Percentiles rank a stretch among this genome's conserved stretches.
phyloP scores from a whole-genome alignment of 30 jellyfish, hydroid and myxozoan species.

The Hydractinia echinata region DNA sequence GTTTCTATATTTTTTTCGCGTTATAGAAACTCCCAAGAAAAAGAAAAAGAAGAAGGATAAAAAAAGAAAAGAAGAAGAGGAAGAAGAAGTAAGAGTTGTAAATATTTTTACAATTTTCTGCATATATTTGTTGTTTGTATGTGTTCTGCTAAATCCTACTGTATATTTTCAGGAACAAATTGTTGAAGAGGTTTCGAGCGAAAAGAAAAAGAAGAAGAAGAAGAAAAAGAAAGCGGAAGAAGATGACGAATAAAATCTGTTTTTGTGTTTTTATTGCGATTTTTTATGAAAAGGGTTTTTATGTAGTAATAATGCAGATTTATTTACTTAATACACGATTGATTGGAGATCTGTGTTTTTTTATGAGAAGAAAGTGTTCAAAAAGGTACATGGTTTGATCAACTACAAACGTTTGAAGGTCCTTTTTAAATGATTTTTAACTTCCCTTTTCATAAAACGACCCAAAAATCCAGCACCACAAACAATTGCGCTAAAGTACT shows the following conservation, averaged over 20 bases:
- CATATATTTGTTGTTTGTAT: neutral
- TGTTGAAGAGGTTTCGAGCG: slow-evolving; percentile 28
- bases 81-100: slow-evolving; percentile 27
- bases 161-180: slow-evolving; percentile 18
- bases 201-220: slow-evolving; percentile 68
- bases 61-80: slow-evolving; percentile 43
- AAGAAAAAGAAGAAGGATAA: slow-evolving; percentile 67
- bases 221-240: slow-evolving; percentile 38
- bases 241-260: slow-evolving; percentile 35
- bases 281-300: neutral
- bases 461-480: too few species aligned
- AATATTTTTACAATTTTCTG: neutral
- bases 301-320: too few species aligned
- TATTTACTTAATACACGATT: too few species aligned
- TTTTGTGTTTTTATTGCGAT: neutral
- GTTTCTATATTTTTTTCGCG: neutral
- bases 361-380: too few species aligned
- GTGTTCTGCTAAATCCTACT: neutral
- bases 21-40: slow-evolving; percentile 55
- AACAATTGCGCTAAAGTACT: too few species aligned
- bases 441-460: too few species aligned
- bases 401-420: too few species aligned
- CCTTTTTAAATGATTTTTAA: too few species aligned
- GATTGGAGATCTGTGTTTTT: too few species aligned
- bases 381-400: too few species aligned